Evolutionary conservation across 2,888 invertebrate genomes (phyloP), one percentile per base, ranked within the genome.

Genomic region (Candidula unifasciata): DNA sequence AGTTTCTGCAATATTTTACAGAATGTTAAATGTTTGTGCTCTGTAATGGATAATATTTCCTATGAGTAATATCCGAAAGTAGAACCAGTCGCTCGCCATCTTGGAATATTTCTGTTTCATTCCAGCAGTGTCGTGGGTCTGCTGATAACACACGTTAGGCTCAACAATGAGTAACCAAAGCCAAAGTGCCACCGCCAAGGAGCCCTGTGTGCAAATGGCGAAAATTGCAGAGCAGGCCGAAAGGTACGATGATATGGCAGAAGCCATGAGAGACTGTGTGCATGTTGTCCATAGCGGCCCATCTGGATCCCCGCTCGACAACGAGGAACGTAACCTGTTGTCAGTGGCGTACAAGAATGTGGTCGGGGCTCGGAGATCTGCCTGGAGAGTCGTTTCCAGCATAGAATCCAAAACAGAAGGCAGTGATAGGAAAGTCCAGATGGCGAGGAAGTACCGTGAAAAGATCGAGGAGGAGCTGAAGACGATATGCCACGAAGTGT

Each of bases 371-470:
- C 96, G 99, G 94, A 96, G 97, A 94, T 97, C 97, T 93, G 98
- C 98, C 94, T 99, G 99, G 99, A 96, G 99, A 94, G 98, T 99
- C 93, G 98, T 99, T 95, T 98, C 98, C 94, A 98, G 98, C 94
- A 99, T 99, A 95, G 98, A 99, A 96, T 97, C 97, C 95, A 99
- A 99, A 96, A 98, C 98, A 95, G 98, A 98, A 86, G 91, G 91
- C 24, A 88, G 84, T 35, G 89, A 93, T 90, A 88, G 97, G 97
- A 99, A 99, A 96, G 98, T 98, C 96, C 97, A 97, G 95, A 98
- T 99, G 98, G 99, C 99, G 94, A 98, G 98, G 96, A 98, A 99
- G 95, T 99, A 99, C 96, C 96, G 99, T 95, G 98, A 98, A 96
- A 99, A 99, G 95, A 98, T 99, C 93, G 99, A 99, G 95, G 97